Evolutionary conservation across 2,113 vertebrate species (phyloP).

Genomic region (Girardinichthys multiradiatus): DNA sequence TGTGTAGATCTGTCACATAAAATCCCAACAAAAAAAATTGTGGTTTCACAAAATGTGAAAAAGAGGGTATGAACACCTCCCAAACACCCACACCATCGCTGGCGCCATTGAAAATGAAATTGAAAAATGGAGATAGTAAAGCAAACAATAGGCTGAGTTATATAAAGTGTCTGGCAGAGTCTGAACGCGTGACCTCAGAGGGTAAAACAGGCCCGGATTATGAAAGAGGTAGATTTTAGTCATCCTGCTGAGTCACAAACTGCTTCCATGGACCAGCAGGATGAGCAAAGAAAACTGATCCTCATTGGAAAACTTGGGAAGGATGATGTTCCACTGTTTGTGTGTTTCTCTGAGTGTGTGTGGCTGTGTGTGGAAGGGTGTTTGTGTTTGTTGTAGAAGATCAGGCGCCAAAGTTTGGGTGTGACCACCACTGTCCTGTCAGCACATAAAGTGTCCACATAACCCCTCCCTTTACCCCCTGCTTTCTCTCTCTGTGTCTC

Average conservation of each 20-base stretch:
- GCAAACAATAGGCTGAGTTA: not conserved
- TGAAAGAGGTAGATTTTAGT: slow-evolving; percentile 61
- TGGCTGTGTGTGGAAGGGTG: slow-evolving; percentile 44
- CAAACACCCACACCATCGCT: no score
- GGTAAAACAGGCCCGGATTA: slow-evolving; percentile 27
- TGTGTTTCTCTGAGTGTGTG: not conserved
- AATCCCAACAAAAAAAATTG: no score
- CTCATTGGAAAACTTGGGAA: slow-evolving; percentile 30
- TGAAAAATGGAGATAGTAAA: no score
- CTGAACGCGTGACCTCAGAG: slow-evolving; percentile 15
- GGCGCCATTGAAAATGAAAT: no score
- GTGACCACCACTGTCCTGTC: slow-evolving; percentile 75
- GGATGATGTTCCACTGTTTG: slow-evolving; percentile 53
- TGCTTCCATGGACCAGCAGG: slow-evolving; percentile 42
- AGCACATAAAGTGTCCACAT: slow-evolving; percentile 75
- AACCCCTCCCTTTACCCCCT: slow-evolving; percentile 53
- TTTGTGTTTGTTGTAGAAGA: slow-evolving; percentile 71
- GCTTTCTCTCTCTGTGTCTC: slow-evolving; percentile 24
- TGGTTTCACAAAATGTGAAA: no score
- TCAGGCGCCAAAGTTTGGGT: slow-evolving; percentile 77
- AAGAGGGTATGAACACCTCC: no score
- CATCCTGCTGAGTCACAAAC: slow-evolving; percentile 66
- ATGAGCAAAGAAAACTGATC: slow-evolving; percentile 39
- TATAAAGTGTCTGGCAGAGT: not conserved
- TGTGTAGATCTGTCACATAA: no score